Evolutionary conservation across 2,888 invertebrate species (phyloP), one percentile per base, ranked within the genome.

Genomic region (Orthonevra nobilis): DNA sequence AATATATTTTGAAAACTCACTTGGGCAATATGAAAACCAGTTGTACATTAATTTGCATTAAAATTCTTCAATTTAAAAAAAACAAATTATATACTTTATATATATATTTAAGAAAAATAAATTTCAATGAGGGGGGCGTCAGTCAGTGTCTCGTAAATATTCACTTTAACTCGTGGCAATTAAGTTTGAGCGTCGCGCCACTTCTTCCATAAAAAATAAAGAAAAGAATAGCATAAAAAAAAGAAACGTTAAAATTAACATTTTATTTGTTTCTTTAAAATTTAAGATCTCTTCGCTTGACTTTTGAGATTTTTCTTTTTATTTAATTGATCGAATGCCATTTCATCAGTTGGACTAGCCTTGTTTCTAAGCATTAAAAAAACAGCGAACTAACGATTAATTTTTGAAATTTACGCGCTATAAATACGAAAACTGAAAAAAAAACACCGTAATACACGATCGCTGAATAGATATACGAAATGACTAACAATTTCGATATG

Each of bases 121-220:
- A 48, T 30, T 12, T 34, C 32, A n/a, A 34, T 42, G 32, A n/a
- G 15, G 69, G 34, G 60, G 69, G 69, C 69, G 69, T 52, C 69
- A n/a, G n/a, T n/a, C n/a, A 60, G 19, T 50, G 4, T 20, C 50
- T 50, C 69, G 42, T 69, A 60, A 69, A 69, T 60, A 26, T 60
- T 52, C 32, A 36, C 60, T 69, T 48, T 30, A 69, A 60, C 42
- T 69, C 34, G 19, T 52, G 52, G 42, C 50, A 69, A 69, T 69
- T 60, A 60, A 69, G 19, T 23, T 30, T 17, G 23, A 52, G 40
- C 40, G 69, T 60, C 50, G 42, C 42, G 42, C 42, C 69, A 44
- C 42, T 48, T 48, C 7, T 36, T 32, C 14, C 10, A 10, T 10
- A 23, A 28, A 38, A 63, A 40, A 32, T 12, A 30, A 14, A 50